Conservation (phyloP, 2,113 vertebrate genomes). For the Alexandromys fortis region DNA sequence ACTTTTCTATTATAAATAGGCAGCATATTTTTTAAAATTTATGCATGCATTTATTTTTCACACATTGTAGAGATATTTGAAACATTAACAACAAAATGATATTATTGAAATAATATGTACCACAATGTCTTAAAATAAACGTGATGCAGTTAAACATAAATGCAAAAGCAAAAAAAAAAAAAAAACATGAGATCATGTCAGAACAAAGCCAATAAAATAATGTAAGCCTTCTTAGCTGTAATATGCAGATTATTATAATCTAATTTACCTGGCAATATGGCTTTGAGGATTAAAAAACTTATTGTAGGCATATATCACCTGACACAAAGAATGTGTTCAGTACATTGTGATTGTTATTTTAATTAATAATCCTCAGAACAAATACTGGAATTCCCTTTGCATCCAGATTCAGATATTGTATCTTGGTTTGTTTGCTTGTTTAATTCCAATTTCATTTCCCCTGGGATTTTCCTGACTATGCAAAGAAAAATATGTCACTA, state of each 20-base stretch:
- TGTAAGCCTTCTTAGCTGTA: conserved; percentile 53
- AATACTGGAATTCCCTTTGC: background rate
- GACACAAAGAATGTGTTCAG: background rate
- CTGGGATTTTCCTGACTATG: background rate
- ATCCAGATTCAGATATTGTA: conserved; percentile 6
- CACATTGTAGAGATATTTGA: background rate
- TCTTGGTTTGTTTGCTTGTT: conserved; percentile 15
- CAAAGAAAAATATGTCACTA: background rate
- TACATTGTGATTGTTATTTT: conserved; percentile 38
- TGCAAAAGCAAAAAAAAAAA: background rate
- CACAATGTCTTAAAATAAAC: background rate
- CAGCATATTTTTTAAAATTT: background rate
- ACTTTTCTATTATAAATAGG: background rate
- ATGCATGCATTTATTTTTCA: background rate
- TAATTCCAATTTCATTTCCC: conserved; percentile 8
- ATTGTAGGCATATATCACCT: conserved; percentile 28
- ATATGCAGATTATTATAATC: conserved; percentile 49
- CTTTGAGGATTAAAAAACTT: conserved; percentile 45
- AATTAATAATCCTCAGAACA: conserved; percentile 46
- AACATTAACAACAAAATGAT: background rate
- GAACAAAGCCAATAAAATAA: conserved; percentile 45
- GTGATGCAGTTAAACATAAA: background rate
- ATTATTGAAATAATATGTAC: background rate
- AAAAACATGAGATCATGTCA: background rate
- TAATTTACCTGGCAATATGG: background rate